These are phyloP conservation scores for Trichosurus vulpecula DNA, from an alignment of 2,797 vertebrate genomes.

Conservation along the genomic window DNA sequence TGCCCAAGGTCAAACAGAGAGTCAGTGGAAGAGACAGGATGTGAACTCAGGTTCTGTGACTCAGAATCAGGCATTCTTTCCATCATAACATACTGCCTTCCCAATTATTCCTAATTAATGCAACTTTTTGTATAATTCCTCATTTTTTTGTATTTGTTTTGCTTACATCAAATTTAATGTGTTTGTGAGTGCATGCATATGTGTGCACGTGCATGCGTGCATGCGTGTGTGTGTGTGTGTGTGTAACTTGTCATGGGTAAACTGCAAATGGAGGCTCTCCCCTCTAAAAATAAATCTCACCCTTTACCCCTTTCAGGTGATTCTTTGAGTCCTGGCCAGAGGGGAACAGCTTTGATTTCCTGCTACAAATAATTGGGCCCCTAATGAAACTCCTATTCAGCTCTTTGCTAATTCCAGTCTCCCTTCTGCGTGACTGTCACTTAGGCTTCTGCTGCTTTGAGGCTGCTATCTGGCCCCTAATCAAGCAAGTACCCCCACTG, in stretches of 20 bases:
- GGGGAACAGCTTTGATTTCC: neutral
- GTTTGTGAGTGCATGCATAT: neutral
- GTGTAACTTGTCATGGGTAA: neutral
- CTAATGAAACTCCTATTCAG: neutral
- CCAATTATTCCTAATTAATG: neutral
- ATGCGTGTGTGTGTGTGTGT: neutral
- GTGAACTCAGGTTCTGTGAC: neutral
- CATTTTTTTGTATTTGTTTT: neutral
- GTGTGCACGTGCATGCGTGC: too few species aligned
- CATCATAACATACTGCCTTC: neutral
- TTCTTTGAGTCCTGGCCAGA: neutral
- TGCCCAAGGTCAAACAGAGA: neutral
- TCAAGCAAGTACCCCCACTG: constrained; percentile 61
- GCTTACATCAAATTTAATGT: neutral
- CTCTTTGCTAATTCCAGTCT: constrained; percentile 20
- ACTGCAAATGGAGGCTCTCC: neutral
- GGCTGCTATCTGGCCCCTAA: constrained; percentile 47
- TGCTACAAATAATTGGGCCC: neutral
- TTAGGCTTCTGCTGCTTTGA: neutral
- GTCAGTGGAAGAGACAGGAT: neutral
- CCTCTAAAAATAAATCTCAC: neutral
- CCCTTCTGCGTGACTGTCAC: neutral
- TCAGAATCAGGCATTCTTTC: neutral
- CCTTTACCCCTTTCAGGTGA: neutral
- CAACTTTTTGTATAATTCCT: neutral